These are phyloP conservation scores for Cryptoblepharus egeriae DNA, from an alignment of 2,797 vertebrate genomes.

Conservation along the genomic window DNA sequence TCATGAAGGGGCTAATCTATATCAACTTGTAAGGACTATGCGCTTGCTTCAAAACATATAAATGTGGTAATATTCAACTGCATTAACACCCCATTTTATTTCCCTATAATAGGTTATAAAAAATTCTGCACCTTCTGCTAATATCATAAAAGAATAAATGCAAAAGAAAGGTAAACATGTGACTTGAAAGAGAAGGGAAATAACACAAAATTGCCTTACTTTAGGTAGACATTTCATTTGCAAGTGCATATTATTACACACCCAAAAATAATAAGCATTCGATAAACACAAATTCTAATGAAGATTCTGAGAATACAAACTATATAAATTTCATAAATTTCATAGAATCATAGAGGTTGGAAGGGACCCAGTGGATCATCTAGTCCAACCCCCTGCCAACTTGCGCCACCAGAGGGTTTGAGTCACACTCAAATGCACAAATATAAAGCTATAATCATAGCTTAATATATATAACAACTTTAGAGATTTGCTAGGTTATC, in stretches of 20 bases:
- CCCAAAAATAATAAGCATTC: too few species aligned
- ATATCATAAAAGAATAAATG: constrained; percentile 1
- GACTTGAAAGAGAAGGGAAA: neutral
- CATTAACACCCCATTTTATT: constrained; percentile 5
- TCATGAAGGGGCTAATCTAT: neutral
- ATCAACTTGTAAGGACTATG: neutral
- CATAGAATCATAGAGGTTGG: too few species aligned
- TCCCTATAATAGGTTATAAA: constrained; percentile 4
- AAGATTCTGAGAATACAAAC: too few species aligned
- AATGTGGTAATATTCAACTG: neutral
- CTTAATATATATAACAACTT: neutral
- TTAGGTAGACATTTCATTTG: constrained; percentile 5
- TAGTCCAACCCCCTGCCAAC: too few species aligned
- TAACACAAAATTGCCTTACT: neutral
- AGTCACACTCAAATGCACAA: too few species aligned
- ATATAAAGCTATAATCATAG: neutral
- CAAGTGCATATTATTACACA: neutral
- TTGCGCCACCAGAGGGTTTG: too few species aligned
- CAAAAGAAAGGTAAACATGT: constrained; percentile 6
- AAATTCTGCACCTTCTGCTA: neutral
- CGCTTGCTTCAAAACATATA: constrained; percentile 9
- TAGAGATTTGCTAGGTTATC: neutral
- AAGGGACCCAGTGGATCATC: too few species aligned
- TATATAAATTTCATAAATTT: too few species aligned
- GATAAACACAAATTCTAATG: too few species aligned